Conservation (phyloP, 2,797 vertebrate genomes). For the Anabacerthia variegaticeps region DNA sequence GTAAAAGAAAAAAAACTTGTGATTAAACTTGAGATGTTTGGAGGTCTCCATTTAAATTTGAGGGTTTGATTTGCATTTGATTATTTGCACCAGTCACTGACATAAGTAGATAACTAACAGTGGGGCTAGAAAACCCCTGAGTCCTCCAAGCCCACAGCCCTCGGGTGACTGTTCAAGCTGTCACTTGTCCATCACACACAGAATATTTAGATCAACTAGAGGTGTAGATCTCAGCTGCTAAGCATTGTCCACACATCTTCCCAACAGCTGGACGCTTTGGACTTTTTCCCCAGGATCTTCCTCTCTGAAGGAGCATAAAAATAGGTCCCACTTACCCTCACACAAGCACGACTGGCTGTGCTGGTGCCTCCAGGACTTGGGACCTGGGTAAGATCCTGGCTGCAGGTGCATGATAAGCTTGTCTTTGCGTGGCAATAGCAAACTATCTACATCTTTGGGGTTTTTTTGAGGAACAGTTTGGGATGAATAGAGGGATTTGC, state of each 20-base stretch:
- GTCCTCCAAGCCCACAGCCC: neutral
- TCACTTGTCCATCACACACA: neutral
- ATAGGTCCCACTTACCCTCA: neutral
- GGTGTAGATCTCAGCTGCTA: neutral
- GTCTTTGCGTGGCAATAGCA: neutral
- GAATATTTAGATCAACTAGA: neutral
- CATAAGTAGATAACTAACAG: neutral
- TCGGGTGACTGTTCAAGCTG: neutral
- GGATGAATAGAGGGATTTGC: neutral
- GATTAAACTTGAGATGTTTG: neutral
- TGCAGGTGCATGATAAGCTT: rapidly evolving
- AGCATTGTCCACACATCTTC: neutral
- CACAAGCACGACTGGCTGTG: neutral
- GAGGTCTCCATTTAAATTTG: neutral
- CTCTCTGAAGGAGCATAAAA: neutral
- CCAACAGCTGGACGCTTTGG: neutral
- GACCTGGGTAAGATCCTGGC: neutral
- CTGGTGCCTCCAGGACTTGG: neutral
- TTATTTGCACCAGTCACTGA: neutral
- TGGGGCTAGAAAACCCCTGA: neutral
- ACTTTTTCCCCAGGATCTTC: neutral
- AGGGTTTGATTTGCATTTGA: neutral
- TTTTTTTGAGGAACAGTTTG: neutral
- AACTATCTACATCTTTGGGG: neutral
- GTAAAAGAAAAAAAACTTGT: neutral